These are phyloP conservation scores for Turdus rufiventris DNA, from an alignment of 2,113 vertebrate genomes.

Conservation along the genomic window DNA sequence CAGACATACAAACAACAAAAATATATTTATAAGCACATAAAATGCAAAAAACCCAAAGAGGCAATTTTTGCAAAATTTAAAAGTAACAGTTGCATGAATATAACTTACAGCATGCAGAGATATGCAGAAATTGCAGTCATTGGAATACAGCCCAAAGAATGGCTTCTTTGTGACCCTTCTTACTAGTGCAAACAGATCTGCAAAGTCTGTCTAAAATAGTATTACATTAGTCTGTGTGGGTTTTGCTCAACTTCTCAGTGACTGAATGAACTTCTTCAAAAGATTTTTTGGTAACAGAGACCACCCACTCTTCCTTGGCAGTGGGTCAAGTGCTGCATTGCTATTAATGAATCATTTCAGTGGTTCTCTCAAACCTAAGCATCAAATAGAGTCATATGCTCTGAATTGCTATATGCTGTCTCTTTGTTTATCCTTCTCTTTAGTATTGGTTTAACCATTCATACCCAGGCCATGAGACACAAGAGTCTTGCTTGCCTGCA, in stretches of 20 bases:
- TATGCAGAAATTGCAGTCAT: not conserved
- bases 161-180: not conserved
- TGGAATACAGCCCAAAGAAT: not conserved
- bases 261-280: not conserved
- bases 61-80: not conserved
- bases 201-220: not conserved
- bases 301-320: not conserved
- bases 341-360: not conserved
- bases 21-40: not conserved
- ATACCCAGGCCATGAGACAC: not conserved
- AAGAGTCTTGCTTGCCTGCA: not conserved
- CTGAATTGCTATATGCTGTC: not conserved
- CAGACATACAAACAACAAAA: not conserved
- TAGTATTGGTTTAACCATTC: not conserved
- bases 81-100: not conserved
- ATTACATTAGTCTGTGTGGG: not conserved
- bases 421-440: not conserved
- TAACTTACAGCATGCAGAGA: not conserved
- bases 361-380: not conserved
- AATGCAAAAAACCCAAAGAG: not conserved
- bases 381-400: not conserved
- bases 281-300: not conserved
- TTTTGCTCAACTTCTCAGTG: not conserved
- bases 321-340: not conserved
- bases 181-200: not conserved